These are phyloP conservation scores for Corythornis vintsioides DNA, from an alignment of 2,113 vertebrate genomes.

Conservation along the genomic window DNA sequence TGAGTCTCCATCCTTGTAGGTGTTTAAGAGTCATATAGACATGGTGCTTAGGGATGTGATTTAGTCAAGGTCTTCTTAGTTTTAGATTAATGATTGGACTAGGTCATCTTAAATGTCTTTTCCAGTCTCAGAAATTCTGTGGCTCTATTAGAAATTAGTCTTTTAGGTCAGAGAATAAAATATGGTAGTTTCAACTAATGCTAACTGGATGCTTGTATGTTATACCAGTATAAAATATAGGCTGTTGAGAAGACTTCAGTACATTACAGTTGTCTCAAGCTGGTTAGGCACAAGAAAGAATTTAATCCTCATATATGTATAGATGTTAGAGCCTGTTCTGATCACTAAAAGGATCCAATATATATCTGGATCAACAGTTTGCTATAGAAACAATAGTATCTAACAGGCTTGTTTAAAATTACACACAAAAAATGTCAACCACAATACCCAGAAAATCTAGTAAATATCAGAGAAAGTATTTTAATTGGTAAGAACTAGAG, in stretches of 20 bases:
- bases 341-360: background rate
- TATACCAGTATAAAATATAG: background rate
- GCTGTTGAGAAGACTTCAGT: background rate
- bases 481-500: background rate
- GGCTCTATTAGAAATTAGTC: background rate
- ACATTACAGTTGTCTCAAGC: background rate
- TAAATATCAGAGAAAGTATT: background rate
- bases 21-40: too few relatives aligned
- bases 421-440: background rate
- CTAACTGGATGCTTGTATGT: background rate
- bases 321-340: background rate
- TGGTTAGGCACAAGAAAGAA: background rate
- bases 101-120: too few relatives aligned
- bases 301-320: background rate
- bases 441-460: background rate
- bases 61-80: too few relatives aligned
- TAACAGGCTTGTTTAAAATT: background rate
- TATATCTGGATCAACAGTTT: background rate
- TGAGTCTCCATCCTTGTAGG: too few relatives aligned
- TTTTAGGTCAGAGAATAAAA: background rate
- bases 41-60: too few relatives aligned
- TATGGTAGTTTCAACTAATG: background rate
- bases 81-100: too few relatives aligned
- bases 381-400: background rate
- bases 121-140: too few relatives aligned